Evolutionary conservation across 2,797 vertebrate genomes (phyloP), one percentile per base, ranked within the genome.

Genomic region (Taeniopygia guttata): DNA sequence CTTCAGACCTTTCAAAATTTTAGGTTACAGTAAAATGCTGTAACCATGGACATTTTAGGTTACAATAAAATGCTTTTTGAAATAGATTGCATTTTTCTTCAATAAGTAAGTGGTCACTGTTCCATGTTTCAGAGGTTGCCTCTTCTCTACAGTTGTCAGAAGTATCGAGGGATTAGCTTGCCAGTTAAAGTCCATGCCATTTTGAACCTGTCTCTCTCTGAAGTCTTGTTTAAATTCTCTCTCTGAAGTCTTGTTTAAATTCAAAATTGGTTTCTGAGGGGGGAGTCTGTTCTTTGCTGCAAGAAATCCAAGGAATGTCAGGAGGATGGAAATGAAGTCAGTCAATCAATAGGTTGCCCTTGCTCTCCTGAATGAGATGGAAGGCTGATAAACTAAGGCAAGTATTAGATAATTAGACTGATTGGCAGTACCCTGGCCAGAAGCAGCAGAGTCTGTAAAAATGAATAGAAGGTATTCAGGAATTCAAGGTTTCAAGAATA

Each of bases 1-100:
- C 81, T 94, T 84, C 67, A 95, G 42, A 81, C 63, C 26, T 96
- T 76, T 84, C 42, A 38, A 74, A 36, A 94, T 92, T 94, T 95
- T 51, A 75, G 14, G 54, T 55, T 88, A 74, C 30, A 79, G 43
- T 58, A 55, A 91, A 91, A 93, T 74, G 23, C 13, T 88, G 36
- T 38, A 38, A 38, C 36, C 36, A 38, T 83, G 30, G 60, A 74
- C 36, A 94, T 92, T 94, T 95, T 51, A 75, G 14, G 54, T 55
- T 87, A 74, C 30, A 79, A 43, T 58, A 55, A 91, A 91, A 93
- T 74, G 23, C 13, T 88, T 93, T 60, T 94, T 95, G 73, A 94
- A 93, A 95, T 29, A 22, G 52, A 87, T 58, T 76, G 4, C 2
- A 42, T 76, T 95, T 93, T 96, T 83, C 49, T 84, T 95, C 63